Evolutionary conservation across 2,888 invertebrate genomes (phyloP).

Genomic region (Dynastes hyllus): DNA sequence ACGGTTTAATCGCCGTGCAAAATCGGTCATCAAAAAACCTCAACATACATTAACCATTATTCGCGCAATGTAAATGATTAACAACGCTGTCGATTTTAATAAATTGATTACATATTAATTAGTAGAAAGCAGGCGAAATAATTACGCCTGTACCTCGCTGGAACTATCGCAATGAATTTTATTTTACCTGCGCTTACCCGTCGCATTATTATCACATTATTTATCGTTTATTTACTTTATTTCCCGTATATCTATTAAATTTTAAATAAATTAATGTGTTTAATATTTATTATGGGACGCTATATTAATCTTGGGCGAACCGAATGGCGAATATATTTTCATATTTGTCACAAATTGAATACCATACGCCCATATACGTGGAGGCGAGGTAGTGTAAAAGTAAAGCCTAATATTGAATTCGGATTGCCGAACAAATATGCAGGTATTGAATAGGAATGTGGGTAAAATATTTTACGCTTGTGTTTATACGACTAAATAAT

Average conservation of each 20-base stretch:
- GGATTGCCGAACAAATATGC: background rate
- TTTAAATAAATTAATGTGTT: conserved; percentile 49
- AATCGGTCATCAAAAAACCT: conserved; percentile 12
- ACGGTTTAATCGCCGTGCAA: background rate
- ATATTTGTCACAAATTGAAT: conserved; percentile 53
- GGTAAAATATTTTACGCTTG: conserved; percentile 25
- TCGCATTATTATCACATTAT: conserved; percentile 44
- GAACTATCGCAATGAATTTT: conserved; percentile 37
- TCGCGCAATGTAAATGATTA: background rate
- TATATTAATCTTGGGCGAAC: conserved; percentile 44
- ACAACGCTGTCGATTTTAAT: conserved; percentile 21
- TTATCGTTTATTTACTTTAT: conserved; percentile 45
- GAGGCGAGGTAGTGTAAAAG: conserved; percentile 2
- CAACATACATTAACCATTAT: conserved; percentile 19
- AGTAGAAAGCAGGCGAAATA: conserved; percentile 31
- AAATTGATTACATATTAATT: conserved; percentile 39
- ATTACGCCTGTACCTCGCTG: conserved; percentile 15
- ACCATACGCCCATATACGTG: background rate
- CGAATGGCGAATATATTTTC: conserved; percentile 45
- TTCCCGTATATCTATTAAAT: conserved; percentile 34
- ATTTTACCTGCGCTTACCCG: conserved; percentile 28
- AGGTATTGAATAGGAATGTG: conserved; percentile 11
- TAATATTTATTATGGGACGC: conserved; percentile 47
- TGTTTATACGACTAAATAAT: conserved; percentile 19
- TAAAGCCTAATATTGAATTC: conserved; percentile 11